A percentile compares a stretch with the other conserved stretches of the same genome.
Evolutionary conservation across 2,113 vertebrate genomes (phyloP).

Genomic region (Conger conger): DNA sequence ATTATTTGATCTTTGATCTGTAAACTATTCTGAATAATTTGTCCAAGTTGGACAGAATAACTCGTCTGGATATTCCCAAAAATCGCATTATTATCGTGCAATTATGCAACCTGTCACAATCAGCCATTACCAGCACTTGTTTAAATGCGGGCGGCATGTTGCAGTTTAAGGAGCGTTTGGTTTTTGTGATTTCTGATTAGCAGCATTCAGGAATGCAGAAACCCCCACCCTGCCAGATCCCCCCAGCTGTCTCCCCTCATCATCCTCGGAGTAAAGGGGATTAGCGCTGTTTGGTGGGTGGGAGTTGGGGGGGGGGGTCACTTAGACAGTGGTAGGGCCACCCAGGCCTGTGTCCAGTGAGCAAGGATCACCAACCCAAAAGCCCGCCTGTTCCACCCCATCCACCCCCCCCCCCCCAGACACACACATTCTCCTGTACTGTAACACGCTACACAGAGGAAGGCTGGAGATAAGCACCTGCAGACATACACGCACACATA

Average conservation of each 20-base stretch:
- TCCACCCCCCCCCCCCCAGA: not conserved
- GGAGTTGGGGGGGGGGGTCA: conserved; percentile 38
- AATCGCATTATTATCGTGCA: not conserved
- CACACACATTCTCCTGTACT: conserved; percentile 51
- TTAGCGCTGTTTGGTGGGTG: conserved; percentile 47
- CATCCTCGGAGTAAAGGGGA: conserved; percentile 49
- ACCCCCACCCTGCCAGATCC: not conserved
- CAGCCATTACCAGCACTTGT: conserved; percentile 2
- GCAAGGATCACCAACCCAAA: conserved; percentile 14
- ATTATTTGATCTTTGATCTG: not conserved
- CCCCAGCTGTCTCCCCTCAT: conserved; percentile 41
- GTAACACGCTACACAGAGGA: not conserved
- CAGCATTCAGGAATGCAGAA: conserved; percentile 11
- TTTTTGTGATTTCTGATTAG: conserved; percentile 29
- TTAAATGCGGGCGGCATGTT: conserved; percentile 8
- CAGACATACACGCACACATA: conserved; percentile 34
- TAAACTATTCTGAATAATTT: not conserved
- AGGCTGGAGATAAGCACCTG: no score
- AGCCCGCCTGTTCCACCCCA: not conserved
- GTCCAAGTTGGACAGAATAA: not conserved
- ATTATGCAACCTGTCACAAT: conserved; percentile 26
- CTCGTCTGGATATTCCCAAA: not conserved
- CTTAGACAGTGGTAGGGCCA: not conserved
- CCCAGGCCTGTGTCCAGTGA: not conserved
- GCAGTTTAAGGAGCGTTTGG: conserved; percentile 4